phyloP scores from a whole-genome alignment of 2,797 vertebrate species.

The Hippocampus kuda region DNA sequence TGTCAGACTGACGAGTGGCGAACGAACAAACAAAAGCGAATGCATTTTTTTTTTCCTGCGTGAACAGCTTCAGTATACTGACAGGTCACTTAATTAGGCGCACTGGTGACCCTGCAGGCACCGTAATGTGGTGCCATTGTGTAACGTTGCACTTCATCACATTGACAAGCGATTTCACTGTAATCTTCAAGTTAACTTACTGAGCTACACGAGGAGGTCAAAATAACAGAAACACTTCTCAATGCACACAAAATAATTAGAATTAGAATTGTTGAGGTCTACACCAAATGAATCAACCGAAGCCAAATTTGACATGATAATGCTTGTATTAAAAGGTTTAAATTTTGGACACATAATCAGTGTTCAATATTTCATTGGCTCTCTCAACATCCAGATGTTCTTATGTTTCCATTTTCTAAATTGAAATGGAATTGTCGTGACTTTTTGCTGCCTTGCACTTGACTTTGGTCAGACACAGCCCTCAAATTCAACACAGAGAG shows the following conservation, averaged over 20 bases:
- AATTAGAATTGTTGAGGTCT: neutral
- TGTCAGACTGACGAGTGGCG: constrained; percentile 2
- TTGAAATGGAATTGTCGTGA: constrained; percentile 2
- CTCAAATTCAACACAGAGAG: neutral
- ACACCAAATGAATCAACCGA: too few species aligned
- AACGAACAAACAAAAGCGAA: neutral
- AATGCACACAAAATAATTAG: too few species aligned
- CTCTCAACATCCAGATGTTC: neutral
- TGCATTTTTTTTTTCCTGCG: neutral
- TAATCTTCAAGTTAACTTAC: too few species aligned
- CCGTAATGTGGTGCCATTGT: neutral
- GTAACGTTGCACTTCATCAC: neutral
- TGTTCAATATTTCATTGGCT: neutral
- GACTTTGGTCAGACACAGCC: constrained; percentile 15
- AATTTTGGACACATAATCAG: neutral
- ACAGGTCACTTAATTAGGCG: neutral
- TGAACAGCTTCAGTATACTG: neutral
- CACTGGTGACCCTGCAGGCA: neutral
- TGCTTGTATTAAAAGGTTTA: too few species aligned
- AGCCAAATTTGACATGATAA: too few species aligned
- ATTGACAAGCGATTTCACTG: too few species aligned
- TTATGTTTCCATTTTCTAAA: constrained; percentile 9
- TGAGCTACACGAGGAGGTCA: too few species aligned
- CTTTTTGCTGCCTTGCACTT: constrained; percentile 15
- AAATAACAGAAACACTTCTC: too few species aligned